Evolutionary conservation across 2,797 vertebrate genomes (phyloP).

Genomic region (Microcaecilia unicolor): DNA sequence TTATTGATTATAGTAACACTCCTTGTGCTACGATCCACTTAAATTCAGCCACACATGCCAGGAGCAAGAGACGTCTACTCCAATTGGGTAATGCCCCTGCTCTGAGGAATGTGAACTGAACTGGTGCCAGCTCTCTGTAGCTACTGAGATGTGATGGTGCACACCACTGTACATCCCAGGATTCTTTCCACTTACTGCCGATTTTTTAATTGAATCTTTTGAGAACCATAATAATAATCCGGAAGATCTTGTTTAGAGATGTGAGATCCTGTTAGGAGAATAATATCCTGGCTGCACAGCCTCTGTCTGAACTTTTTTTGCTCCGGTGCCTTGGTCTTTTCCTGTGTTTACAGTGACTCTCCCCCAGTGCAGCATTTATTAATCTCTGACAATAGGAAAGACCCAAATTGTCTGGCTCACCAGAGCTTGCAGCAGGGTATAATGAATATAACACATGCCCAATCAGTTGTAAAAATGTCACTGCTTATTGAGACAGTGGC

Average conservation of each 20-base stretch:
- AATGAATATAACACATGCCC: constrained; percentile 15
- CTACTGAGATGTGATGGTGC: too few species aligned
- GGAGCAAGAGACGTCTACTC: too few species aligned
- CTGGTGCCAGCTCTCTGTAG: too few species aligned
- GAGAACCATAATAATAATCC: constrained; percentile 11
- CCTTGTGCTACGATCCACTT: too few species aligned
- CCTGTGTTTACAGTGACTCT: constrained; percentile 42
- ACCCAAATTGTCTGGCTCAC: constrained; percentile 11
- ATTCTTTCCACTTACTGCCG: too few species aligned
- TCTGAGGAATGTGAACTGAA: too few species aligned
- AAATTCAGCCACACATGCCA: too few species aligned
- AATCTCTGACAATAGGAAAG: constrained; percentile 4
- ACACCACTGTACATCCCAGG: too few species aligned
- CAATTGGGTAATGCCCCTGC: too few species aligned
- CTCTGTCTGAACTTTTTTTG: constrained; percentile 17
- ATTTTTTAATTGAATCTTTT: constrained; percentile 19
- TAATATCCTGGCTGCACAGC: constrained; percentile 19
- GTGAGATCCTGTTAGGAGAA: constrained; percentile 39
- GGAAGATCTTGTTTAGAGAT: constrained; percentile 11
- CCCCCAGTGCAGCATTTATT: constrained; percentile 27
- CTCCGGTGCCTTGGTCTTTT: constrained; percentile 32
- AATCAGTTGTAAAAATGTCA: constrained; percentile 14
- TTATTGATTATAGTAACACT: too few species aligned
- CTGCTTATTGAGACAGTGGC: constrained; percentile 7
- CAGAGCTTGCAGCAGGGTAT: constrained; percentile 15